Conservation (phyloP, 2,113 vertebrate genomes). For the Sylvietta virens region DNA sequence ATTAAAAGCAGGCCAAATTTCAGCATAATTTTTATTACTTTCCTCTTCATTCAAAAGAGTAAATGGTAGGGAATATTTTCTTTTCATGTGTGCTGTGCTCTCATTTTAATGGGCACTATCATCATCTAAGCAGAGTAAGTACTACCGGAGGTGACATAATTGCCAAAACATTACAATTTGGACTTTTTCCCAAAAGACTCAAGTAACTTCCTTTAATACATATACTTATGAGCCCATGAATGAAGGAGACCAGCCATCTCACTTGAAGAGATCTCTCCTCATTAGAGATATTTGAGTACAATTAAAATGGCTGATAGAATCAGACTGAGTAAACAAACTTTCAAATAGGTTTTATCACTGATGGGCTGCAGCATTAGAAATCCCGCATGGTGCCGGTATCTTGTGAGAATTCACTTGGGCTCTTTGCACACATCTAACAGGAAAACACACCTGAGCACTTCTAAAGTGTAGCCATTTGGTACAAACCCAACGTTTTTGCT, state of each 20-base stretch:
- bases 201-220: background rate
- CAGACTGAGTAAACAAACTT: background rate
- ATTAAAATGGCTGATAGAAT: background rate
- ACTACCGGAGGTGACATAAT: slow-evolving; percentile 35
- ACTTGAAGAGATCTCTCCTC: background rate
- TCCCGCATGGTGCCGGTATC: background rate
- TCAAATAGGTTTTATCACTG: background rate
- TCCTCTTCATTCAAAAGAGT: slow-evolving; percentile 44
- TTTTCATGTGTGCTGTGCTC: slow-evolving; percentile 1
- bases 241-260: background rate
- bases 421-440: background rate
- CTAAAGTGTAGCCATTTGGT: background rate
- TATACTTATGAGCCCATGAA: background rate
- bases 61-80: slow-evolving; percentile 46
- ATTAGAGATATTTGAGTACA: background rate
- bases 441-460: background rate
- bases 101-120: slow-evolving; percentile 36
- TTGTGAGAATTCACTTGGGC: background rate
- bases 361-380: background rate
- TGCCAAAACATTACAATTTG: slow-evolving; percentile 38
- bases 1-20: slow-evolving; percentile 65
- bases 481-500: background rate
- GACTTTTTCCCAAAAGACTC: background rate
- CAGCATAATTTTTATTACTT: slow-evolving; percentile 62
- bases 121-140: slow-evolving; percentile 5